Base-by-base conservation (phyloP, 1,140 invertebrate genomes). In the Amphibalanus amphitrite region DNA sequence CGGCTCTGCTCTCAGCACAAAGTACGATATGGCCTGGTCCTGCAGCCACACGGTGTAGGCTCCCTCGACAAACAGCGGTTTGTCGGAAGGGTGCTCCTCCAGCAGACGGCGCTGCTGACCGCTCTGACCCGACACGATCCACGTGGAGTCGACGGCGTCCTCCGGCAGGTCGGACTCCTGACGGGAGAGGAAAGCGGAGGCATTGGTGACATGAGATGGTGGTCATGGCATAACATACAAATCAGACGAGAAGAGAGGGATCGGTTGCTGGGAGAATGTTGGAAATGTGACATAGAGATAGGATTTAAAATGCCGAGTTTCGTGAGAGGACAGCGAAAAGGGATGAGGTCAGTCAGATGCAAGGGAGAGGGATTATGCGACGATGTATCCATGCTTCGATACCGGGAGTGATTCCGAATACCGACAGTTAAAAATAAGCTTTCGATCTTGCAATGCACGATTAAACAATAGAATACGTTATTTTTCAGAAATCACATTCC, bases 71-170 rank as follows among this genome's bases (percentile, higher is more conserved):
- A 87, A 90, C 28, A 96, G 78, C 0, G 94, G 86, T 69, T 85
- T 81, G 68, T 87, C 82, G n/a, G 78, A 75, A 0, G 85, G 83
- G 76, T 94, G 89, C 72, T 86, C 81, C n/a, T 81, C 77, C 23
- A 98, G 78, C 28, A 98, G 80, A 59, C 87, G 78, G 72, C 84
- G 82, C 79, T 99, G 96, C 10, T 81, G 80, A 33, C 84, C 84
- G 81, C 90, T 92, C 78, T 95, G 93, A 0, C 87, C 90, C 79
- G 90, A 94, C 0, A 96, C 88, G 74, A 99, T 91, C 92, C 94
- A 98, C 0, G 94, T 97, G 76, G 93, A 86, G 73, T 97, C 94
- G 15, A 90, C 78, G 6, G 90, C 85, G 76, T 91, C 89, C 75
- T 86, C 82, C 29, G 64, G 64, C 64, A 65, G 64, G 4, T 65